Evolutionary conservation across 2,797 vertebrate species (phyloP).

Genomic region (Lagorchestes hirsutus): DNA sequence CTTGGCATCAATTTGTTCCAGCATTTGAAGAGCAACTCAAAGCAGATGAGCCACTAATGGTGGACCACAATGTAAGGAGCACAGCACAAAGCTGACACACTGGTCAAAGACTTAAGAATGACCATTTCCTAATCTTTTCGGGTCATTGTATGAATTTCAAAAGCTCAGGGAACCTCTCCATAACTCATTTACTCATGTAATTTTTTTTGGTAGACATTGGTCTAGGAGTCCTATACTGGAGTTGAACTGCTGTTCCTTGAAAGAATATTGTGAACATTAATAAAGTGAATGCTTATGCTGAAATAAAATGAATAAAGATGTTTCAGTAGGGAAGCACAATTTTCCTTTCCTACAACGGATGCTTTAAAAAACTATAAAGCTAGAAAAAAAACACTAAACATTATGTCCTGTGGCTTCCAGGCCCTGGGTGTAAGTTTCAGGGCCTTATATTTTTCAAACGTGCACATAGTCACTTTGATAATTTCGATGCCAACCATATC

Average conservation of each 20-base stretch:
- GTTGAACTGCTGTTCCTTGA: neutral
- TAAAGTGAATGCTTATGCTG: slow-evolving; percentile 24
- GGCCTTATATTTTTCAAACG: slow-evolving; percentile 33
- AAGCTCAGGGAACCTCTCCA: neutral
- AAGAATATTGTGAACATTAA: slow-evolving; percentile 44
- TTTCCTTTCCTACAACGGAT: slow-evolving; percentile 31
- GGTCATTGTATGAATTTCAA: slow-evolving; percentile 26
- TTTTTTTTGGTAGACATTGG: slow-evolving; percentile 15
- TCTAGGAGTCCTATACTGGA: slow-evolving; percentile 21
- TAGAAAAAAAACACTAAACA: slow-evolving; percentile 51
- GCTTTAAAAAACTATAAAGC: slow-evolving; percentile 35
- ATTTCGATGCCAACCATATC: slow-evolving; percentile 21
- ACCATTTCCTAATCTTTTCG: slow-evolving; percentile 12
- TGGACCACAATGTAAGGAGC: slow-evolving; percentile 15
- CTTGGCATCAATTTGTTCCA: neutral
- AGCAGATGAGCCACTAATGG: neutral
- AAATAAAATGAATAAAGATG: slow-evolving; percentile 33
- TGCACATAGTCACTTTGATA: slow-evolving; percentile 28
- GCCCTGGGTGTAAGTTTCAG: slow-evolving; percentile 57
- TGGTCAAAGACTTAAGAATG: neutral
- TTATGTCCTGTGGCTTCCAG: slow-evolving; percentile 25
- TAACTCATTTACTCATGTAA: slow-evolving; percentile 4
- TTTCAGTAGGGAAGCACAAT: neutral
- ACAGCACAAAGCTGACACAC: neutral
- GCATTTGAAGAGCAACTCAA: neutral